phyloP scores from a whole-genome alignment of 1,140 invertebrate genomes.

The Cydia splendana region DNA sequence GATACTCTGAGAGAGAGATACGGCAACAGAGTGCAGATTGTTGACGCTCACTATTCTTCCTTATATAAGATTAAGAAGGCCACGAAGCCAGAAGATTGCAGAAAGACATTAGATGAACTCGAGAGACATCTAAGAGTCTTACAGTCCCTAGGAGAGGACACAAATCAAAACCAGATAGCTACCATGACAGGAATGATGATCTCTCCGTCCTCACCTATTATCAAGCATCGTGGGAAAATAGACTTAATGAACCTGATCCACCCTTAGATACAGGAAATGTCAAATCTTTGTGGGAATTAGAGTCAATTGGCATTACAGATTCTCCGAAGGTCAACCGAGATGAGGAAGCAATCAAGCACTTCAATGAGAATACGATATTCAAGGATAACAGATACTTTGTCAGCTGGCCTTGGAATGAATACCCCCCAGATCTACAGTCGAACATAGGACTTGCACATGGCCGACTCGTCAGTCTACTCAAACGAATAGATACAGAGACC shows the following conservation, averaged over 20 bases:
- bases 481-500: background rate
- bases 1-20: constrained; percentile 21
- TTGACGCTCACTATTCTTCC: constrained; percentile 27
- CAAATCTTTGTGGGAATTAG: constrained; percentile 43
- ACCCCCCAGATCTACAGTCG: background rate
- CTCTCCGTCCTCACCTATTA: constrained; percentile 50
- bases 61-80: background rate
- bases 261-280: constrained; percentile 34
- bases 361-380: constrained; percentile 40
- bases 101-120: constrained; percentile 19
- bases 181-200: constrained; percentile 34
- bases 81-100: background rate
- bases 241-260: constrained; percentile 39
- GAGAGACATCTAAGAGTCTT: constrained; percentile 28
- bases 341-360: constrained; percentile 43
- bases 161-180: background rate
- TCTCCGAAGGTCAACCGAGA: constrained; percentile 41
- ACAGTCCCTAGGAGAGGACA: constrained; percentile 16
- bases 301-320: constrained; percentile 48
- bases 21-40: constrained; percentile 1
- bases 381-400: constrained; percentile 40
- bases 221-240: constrained; percentile 32
- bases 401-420: constrained; percentile 38
- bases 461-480: background rate
- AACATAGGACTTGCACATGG: constrained; percentile 14